Evolutionary conservation across 2,113 vertebrate species (phyloP).

Genomic region (Pomatostomus ruficeps): DNA sequence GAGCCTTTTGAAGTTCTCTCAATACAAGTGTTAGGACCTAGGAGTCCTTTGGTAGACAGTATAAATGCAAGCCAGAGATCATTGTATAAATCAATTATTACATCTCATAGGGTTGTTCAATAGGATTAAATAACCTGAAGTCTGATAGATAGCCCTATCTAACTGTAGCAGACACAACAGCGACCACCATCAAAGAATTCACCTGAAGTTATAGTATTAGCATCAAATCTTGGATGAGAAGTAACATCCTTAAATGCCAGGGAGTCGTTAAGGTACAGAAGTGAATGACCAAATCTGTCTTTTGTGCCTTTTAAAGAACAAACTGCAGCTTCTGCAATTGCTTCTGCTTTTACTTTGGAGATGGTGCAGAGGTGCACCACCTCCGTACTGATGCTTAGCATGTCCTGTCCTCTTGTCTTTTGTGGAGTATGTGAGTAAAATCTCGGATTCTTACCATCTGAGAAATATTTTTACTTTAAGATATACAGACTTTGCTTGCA

Average conservation of each 20-base stretch:
- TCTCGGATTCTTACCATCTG: neutral
- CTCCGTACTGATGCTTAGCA: neutral
- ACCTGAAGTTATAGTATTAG: neutral
- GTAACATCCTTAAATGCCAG: neutral
- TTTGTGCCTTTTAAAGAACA: neutral
- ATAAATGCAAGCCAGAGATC: neutral
- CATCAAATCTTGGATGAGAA: neutral
- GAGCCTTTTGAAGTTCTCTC: constrained; percentile 23
- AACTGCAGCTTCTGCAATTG: neutral
- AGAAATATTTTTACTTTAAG: neutral
- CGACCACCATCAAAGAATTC: neutral
- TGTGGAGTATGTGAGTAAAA: neutral
- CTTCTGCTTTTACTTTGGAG: neutral
- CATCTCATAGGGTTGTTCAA: neutral
- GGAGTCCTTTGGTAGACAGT: neutral
- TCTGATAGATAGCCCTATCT: neutral
- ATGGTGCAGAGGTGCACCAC: accelerated
- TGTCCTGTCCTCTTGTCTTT: neutral
- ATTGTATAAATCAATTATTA: constrained; percentile 30
- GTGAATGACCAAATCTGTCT: neutral
- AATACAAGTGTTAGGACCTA: neutral
- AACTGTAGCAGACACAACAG: neutral
- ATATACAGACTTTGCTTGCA: neutral
- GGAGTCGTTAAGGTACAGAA: neutral
- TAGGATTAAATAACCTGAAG: neutral